Conservation (phyloP, 1,140 invertebrate species). For the Paralvinella palmiformis region DNA sequence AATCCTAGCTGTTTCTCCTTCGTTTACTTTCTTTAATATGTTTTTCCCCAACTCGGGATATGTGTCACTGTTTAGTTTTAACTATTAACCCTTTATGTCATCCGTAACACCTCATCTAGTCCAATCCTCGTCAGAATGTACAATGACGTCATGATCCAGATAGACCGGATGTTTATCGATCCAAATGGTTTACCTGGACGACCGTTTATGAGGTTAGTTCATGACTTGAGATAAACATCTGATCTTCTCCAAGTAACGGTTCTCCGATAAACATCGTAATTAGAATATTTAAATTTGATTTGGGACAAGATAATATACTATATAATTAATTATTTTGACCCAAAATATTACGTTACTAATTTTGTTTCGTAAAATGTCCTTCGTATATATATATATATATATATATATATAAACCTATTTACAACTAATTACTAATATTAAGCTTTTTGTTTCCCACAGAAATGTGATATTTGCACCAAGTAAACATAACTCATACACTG, state of each 20-base stretch:
- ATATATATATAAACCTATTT: slow-evolving; percentile 5
- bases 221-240: neutral
- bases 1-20: neutral
- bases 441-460: slow-evolving; percentile 28
- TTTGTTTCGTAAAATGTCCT: neutral
- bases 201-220: slow-evolving; percentile 18
- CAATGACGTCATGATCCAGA: slow-evolving; percentile 27
- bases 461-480: slow-evolving; percentile 50
- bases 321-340: neutral
- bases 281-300: neutral
- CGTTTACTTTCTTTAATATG: neutral
- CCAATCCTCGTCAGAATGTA: slow-evolving; percentile 10
- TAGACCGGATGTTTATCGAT: slow-evolving; percentile 29
- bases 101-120: neutral
- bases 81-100: no score
- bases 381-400: slow-evolving; percentile 5
- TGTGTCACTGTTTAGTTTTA: neutral
- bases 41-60: neutral
- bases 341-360: neutral
- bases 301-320: neutral
- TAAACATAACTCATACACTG: slow-evolving; percentile 42
- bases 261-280: neutral
- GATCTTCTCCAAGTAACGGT: neutral
- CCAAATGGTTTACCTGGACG: slow-evolving; percentile 22
- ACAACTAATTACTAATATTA: neutral